phyloP scores from a whole-genome alignment of 2,113 vertebrate species.

The Atherinomorus stipes region DNA sequence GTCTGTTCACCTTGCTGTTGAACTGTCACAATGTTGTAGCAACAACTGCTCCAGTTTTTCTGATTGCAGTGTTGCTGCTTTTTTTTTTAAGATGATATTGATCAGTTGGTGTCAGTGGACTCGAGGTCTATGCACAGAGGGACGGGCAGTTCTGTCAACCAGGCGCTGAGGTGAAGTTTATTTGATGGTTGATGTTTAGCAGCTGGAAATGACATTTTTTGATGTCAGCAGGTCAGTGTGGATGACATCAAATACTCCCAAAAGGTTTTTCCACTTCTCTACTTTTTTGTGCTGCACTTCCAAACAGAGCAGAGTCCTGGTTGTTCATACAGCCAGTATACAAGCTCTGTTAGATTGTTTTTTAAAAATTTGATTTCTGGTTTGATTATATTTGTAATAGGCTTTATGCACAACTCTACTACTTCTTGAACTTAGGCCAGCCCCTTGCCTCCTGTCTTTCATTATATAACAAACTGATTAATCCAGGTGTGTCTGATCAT shows the following conservation, averaged over 20 bases:
- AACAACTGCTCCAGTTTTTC: neutral
- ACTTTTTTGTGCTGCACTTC: neutral
- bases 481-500: too few species aligned
- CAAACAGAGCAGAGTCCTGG: neutral
- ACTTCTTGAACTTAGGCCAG: too few species aligned
- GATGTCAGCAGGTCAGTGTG: constrained; percentile 11
- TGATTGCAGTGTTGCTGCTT: neutral
- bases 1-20: too few species aligned
- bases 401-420: too few species aligned
- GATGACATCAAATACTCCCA: constrained; percentile 6
- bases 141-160: neutral
- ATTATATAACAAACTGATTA: too few species aligned
- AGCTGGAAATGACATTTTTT: constrained; percentile 23
- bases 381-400: too few species aligned
- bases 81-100: neutral
- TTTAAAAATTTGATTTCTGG: too few species aligned
- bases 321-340: neutral
- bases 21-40: too few species aligned
- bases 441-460: too few species aligned
- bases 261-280: neutral
- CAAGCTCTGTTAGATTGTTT: too few species aligned
- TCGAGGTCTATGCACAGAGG: neutral
- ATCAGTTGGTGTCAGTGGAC: neutral
- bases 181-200: constrained; percentile 19
- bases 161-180: neutral